Base-by-base conservation (phyloP, 2,888 invertebrate genomes). In the Scelioninae gen. 2 region DNA sequence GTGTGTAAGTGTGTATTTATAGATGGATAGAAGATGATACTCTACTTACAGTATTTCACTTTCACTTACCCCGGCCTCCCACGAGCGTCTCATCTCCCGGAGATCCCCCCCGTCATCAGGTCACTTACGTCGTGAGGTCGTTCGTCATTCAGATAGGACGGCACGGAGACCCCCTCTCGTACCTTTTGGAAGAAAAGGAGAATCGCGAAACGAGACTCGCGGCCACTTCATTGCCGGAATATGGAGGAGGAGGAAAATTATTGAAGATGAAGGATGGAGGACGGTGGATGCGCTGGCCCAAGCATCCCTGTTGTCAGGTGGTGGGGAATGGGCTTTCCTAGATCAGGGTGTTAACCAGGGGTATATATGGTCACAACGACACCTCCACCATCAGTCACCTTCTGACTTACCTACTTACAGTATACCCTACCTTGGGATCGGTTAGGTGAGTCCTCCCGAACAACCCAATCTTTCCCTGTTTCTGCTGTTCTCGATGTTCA, bases 1-100 rank as follows among this genome's bases (percentile, higher is more conserved):
- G 6, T 25, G 33, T 57, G 31, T 43, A 15, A 3, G 31, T 28
- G 35, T 28, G 22, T 55, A 39, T 65, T 57, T 57, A 19, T 61
- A 57, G 63, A 68, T 64, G 73, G 61, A 76, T 78, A 55, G 78
- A 81, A 82, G 82, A 83, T 81, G 82, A 82, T 83, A 84, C 83
- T 84, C 83, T 79, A 84, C 81, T 83, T 84, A 82, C 80, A 79
- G 78, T 80, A 80, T 84, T 83, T 84, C 80, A 84, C 84, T 83
- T 84, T 84, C 84, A 83, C 84, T 82, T 80, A 80, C 79, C 79
- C 78, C 76, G 76, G 78, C 81, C 81, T 82, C 82, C 82, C 82
- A 81, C 81, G 78, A 81, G 78, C 76, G 69, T 58, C 77, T 77
- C 80, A 79, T 80, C 81, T 80, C 78, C 77, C 76, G 73, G 73